These are phyloP conservation scores for Hippocampus zosterae DNA, from an alignment of 2,113 vertebrate species.

Conservation along the genomic window DNA sequence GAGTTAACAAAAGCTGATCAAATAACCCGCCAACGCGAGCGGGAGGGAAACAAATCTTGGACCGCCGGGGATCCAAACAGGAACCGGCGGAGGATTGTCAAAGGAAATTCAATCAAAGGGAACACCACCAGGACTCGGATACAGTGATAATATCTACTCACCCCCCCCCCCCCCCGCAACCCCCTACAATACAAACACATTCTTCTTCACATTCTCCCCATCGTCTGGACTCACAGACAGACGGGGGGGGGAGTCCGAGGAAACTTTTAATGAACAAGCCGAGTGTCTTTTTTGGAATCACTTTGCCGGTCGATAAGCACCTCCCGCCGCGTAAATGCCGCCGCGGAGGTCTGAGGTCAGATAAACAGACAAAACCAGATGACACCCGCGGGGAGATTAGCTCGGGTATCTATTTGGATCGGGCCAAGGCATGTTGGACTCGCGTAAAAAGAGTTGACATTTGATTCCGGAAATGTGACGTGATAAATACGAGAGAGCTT, in stretches of 20 bases:
- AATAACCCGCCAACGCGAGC: constrained; percentile 37
- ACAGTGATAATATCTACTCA: constrained; percentile 43
- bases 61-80: constrained; percentile 48
- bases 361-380: constrained; percentile 58
- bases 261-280: constrained; percentile 73
- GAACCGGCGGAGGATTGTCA: constrained; percentile 35
- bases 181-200: constrained; percentile 10
- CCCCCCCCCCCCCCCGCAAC: constrained; percentile 9
- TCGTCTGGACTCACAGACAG: constrained; percentile 42
- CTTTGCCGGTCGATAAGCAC: constrained; percentile 63
- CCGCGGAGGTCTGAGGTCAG: constrained; percentile 57
- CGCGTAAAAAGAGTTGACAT: constrained; percentile 30
- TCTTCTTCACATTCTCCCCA: constrained; percentile 15
- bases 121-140: constrained; percentile 50
- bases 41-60: constrained; percentile 30
- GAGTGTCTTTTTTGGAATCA: constrained; percentile 61
- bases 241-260: constrained; percentile 49
- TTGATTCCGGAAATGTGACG: constrained; percentile 10
- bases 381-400: constrained; percentile 64
- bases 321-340: constrained; percentile 52
- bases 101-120: constrained; percentile 57
- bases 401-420: constrained; percentile 50
- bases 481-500: no score
- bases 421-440: constrained; percentile 52
- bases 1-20: constrained; percentile 53